Evolutionary conservation across 2,888 invertebrate species (phyloP), one percentile per base, ranked within the genome.

Genomic region (Parthenolecanium corni): DNA sequence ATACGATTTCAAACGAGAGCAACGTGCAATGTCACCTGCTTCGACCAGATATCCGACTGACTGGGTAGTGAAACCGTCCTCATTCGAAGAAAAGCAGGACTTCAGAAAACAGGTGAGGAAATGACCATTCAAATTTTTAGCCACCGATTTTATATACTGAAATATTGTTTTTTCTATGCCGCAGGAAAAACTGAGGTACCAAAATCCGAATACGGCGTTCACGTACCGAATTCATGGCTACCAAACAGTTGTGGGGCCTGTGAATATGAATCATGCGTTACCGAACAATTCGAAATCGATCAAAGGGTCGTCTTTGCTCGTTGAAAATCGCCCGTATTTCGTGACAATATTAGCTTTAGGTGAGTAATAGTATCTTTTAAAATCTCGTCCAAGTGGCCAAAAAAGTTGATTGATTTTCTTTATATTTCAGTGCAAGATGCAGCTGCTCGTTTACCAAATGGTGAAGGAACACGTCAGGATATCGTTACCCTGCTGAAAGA

Each of bases 391-490:
- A n/a, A n/a, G n/a, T n/a, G n/a, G n/a, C n/a, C n/a, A n/a, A n/a
- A n/a, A n/a, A n/a, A n/a, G n/a, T n/a, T n/a, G n/a, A n/a, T n/a
- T n/a, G n/a, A n/a, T 25, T 5, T 53, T 21, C 38, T 12, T 54
- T 62, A 20, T 44, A 36, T 68, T 70, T 36, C 64, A 73, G 91
- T 95, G n/a, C 78, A 94, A 38, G 95, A 95, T 76, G 91, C 95
- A 0, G 87, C 92, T 0, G 93, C 95, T 0, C 78, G 95, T 20
- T 77, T 95, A 68, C 95, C 95, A 1, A 94, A 94, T 73, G 94
- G 95, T 0, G 92, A 94, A 76, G 95, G 92, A 14, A 91, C 93
- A 0, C 76, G 93, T 1, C 85, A 88, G 1, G 93, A 95, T 71
- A 90, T 95, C 62, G 88, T 93, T 70, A 90, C 90, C 69, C 76